Evolutionary conservation across 2,113 vertebrate genomes (phyloP), one percentile per base, ranked within the genome.

Genomic region (Oophaga pumilio): DNA sequence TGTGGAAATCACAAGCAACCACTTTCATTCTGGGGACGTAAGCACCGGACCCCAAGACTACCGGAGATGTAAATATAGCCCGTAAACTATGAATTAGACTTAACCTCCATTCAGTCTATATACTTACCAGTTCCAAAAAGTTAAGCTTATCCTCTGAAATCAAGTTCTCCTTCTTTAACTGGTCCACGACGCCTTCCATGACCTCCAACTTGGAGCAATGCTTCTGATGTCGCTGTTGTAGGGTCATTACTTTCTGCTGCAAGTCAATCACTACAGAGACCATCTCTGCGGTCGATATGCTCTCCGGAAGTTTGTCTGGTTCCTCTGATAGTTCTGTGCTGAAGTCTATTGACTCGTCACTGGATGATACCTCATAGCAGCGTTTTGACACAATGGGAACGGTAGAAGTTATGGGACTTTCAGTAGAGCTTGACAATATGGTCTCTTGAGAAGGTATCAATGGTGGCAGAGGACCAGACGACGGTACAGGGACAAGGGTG

Each of bases 341-440:
- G 5, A 59, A 59, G 0, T 57, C 20, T 11, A 20, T 15, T 6
- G 64, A 1, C 12, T 28, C 11, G 12, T 60, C 0, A 15, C 56
- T 43, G 88, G 80, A 0, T 89, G 89, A 1, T 80, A 4, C 0
- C 89, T 57, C 12, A 0, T 91, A 62, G 0, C 89, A 33, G 1
- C 94, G 92, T 76, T 94, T 94, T 22, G 94, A 94, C 13, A 95
- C 91, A 0, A 95, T 94, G 0, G 96, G 95, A 24, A 96, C 83
- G 0, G 94, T 95, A 7, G 95, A 96, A 0, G 93, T 85, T 15
- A 96, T 93, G 89, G 95, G 95, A 2, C 91, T 81, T 76, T 91
- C 91, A 20, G 95, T 90, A 1, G 95, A 93, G 0, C 94, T 91
- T 0, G 94, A 95, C 49, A 95, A 87, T 11, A 95, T 89, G 0